Evolutionary conservation across 2,113 vertebrate species (phyloP).

Genomic region (Isurus oxyrinchus): DNA sequence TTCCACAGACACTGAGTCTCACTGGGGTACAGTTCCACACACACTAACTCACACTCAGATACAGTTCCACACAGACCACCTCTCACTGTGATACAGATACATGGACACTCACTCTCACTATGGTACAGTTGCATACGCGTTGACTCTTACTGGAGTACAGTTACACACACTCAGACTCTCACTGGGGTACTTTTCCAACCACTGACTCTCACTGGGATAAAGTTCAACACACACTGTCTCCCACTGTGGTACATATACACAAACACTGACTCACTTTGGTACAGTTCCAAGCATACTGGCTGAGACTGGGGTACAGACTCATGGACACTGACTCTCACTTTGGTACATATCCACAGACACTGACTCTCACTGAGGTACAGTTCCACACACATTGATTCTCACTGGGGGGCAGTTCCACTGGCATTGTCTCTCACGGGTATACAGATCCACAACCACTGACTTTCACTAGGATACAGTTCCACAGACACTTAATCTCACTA

Average conservation of each 20-base stretch:
- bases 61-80: no score
- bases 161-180: background rate
- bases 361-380: no score
- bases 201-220: background rate
- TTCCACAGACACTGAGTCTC: no score
- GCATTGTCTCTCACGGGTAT: background rate
- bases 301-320: background rate
- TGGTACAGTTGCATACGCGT: no score
- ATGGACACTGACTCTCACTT: no score
- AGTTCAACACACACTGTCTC: background rate
- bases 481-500: no score
- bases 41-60: no score
- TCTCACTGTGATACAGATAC: background rate
- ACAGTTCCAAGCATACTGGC: background rate
- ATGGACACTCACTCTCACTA: no score
- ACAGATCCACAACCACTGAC: background rate
- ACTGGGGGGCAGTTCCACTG: background rate
- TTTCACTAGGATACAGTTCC: no score
- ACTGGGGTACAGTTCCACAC: no score
- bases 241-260: background rate
- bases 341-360: no score
- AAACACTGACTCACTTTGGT: background rate
- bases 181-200: background rate
- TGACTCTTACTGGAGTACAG: background rate
- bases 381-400: no score